Evolutionary conservation across 2,888 invertebrate genomes (phyloP), one percentile per base, ranked within the genome.

Genomic region (Epinotia brunnichana): DNA sequence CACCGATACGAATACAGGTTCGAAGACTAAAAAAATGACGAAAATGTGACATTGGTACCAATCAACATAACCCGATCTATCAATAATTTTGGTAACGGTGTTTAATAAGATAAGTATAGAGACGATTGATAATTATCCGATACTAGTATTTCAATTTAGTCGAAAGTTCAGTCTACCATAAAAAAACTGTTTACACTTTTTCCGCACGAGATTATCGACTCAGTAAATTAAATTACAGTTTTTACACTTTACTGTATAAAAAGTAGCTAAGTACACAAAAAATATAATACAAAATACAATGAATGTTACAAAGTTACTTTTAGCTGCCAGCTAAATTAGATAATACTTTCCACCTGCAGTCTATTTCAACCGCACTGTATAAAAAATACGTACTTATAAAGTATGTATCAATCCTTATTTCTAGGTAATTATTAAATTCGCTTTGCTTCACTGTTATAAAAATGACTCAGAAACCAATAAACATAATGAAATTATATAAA

Each of bases 401-500:
- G 35, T 35, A 9, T 15, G 15, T 15, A 44, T 15, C 3, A 44
- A n/a, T 35, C 1, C 9, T 35, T 35, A 35, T 35, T n/a, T n/a
- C 13, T 21, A 57, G 13, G 17, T 35, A 21, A 60, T 53, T 29
- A 60, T 41, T 13, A 13, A 66, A 53, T 71, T 71, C 66, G 66
- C 66, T 66, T 66, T 17, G 71, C 56, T 61, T 69, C 51, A 48
- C 66, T 67, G 41, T 54, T 35, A 56, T 17, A 54, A 5, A 60
- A 15, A 68, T 2, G 48, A 29, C 9, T n/a, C 35, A 61, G 11
- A 21, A 13, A 19, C 19, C n/a, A n/a, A n/a, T n/a, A n/a, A n/a
- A n/a, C n/a, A n/a, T n/a, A n/a, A n/a, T n/a, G n/a, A n/a, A n/a
- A n/a, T n/a, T n/a, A n/a, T n/a, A n/a, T n/a, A n/a, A n/a, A n/a